Percentiles rank a stretch among this genome's conserved stretches.
Conservation (phyloP, 2,888 invertebrate genomes). For the Reticulitermes lucifugus region DNA sequence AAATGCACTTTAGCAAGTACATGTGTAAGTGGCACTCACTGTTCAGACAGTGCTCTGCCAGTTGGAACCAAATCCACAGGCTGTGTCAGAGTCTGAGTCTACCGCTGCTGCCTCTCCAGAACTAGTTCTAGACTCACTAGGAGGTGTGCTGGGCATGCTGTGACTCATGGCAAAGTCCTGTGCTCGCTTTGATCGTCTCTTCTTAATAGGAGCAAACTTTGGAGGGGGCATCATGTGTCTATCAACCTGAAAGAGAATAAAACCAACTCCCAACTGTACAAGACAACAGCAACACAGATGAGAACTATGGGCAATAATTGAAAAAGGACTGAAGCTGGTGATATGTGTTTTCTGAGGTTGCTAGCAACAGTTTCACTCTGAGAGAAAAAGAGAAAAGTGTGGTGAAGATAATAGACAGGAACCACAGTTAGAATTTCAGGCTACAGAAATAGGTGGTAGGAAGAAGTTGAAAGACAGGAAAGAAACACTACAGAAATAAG, state of each 20-base stretch:
- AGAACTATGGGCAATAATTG: too few relatives aligned
- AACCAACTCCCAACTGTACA: too few relatives aligned
- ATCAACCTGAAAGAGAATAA: constrained; percentile 65
- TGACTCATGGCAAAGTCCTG: constrained; percentile 64
- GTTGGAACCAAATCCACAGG: constrained; percentile 85
- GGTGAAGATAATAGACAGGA: too few relatives aligned
- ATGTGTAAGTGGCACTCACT: neutral
- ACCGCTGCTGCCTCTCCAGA: constrained; percentile 45
- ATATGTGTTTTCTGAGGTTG: too few relatives aligned
- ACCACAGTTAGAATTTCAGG: too few relatives aligned
- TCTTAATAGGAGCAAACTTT: constrained; percentile 74
- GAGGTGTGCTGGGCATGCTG: constrained; percentile 69
- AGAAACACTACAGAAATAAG: too few relatives aligned
- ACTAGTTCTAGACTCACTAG: constrained; percentile 69
- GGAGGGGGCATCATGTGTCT: constrained; percentile 81
- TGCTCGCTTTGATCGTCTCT: constrained; percentile 74
- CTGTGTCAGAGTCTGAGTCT: constrained; percentile 89
- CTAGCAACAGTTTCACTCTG: too few relatives aligned
- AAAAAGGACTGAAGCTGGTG: too few relatives aligned
- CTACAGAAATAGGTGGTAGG: too few relatives aligned
- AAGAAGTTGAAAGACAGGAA: too few relatives aligned
- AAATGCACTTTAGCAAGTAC: neutral
- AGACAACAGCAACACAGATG: too few relatives aligned
- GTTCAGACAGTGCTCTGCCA: constrained; percentile 66
- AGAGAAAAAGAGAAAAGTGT: too few relatives aligned